Percentiles rank a stretch among this genome's conserved stretches.
Conservation (phyloP, 2,888 invertebrate genomes). For the Pollenia labialis region DNA sequence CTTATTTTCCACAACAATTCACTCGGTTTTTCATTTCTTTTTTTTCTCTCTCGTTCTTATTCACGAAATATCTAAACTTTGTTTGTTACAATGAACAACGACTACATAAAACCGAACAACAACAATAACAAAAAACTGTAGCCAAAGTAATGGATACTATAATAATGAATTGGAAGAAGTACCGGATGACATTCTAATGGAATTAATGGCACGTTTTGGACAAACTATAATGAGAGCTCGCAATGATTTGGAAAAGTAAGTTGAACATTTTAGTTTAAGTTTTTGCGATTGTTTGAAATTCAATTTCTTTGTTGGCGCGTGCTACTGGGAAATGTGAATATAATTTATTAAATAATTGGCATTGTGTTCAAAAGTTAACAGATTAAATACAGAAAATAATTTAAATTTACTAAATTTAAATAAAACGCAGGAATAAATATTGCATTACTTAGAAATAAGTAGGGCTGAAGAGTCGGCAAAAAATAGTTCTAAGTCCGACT, state of each 20-base stretch:
- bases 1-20: constrained; percentile 78
- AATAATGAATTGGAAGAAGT: constrained; percentile 88
- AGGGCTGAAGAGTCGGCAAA: no score
- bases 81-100: background rate
- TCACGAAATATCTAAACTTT: constrained; percentile 7
- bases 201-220: constrained; percentile 90
- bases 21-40: constrained; percentile 40
- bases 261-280: constrained; percentile 74
- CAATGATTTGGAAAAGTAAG: constrained; percentile 92
- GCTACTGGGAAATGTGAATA: background rate
- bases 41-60: background rate
- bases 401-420: background rate
- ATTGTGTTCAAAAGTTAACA: no score
- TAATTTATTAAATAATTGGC: background rate
- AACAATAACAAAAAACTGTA: constrained; percentile 66
- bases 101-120: background rate
- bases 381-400: background rate
- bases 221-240: constrained; percentile 90
- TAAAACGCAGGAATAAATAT: background rate
- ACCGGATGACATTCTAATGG: constrained; percentile 90
- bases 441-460: no score
- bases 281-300: background rate
- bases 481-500: no score
- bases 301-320: constrained; percentile 14
- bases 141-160: constrained; percentile 84